Evolutionary conservation across 2,888 invertebrate species (phyloP).

Genomic region (Cryptocephalus primarius): DNA sequence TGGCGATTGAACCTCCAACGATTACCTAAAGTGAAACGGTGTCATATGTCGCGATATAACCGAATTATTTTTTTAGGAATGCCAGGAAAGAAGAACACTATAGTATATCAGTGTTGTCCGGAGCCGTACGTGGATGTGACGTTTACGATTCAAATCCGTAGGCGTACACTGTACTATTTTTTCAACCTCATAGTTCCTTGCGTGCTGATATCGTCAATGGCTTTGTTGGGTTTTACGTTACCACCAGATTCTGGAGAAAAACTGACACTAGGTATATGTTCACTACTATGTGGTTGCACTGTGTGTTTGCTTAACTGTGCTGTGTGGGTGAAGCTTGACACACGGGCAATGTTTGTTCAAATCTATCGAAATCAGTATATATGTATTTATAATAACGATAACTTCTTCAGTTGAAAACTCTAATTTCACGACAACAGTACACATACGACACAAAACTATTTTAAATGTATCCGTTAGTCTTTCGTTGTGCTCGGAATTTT

Average conservation of each 20-base stretch:
- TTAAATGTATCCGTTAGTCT: too few species aligned
- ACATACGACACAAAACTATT: background rate
- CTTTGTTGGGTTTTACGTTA: slow-evolving; percentile 92
- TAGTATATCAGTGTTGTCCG: slow-evolving; percentile 87
- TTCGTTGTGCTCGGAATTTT: too few species aligned
- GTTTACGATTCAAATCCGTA: slow-evolving; percentile 90
- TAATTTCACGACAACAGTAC: slow-evolving; percentile 2
- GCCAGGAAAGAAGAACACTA: slow-evolving; percentile 85
- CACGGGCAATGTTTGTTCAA: background rate
- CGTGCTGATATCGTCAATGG: slow-evolving; percentile 97
- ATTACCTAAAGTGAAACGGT: too few species aligned
- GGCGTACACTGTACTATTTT: slow-evolving; percentile 96
- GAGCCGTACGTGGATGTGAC: slow-evolving; percentile 93
- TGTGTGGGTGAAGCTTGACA: slow-evolving; percentile 23
- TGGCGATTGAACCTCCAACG: too few species aligned
- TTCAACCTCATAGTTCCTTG: slow-evolving; percentile 99
- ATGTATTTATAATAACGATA: slow-evolving; percentile 4
- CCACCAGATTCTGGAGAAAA: slow-evolving; percentile 98
- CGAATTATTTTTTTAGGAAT: slow-evolving; percentile 51
- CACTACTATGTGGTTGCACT: slow-evolving; percentile 12
- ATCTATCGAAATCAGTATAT: too few species aligned
- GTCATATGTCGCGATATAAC: too few species aligned
- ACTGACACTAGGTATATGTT: slow-evolving; percentile 75
- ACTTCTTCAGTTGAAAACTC: slow-evolving; percentile 6
- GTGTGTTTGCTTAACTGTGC: slow-evolving; percentile 25